Evolutionary conservation across 2,888 invertebrate species (phyloP).

Genomic region (Monoplex corrugatus): DNA sequence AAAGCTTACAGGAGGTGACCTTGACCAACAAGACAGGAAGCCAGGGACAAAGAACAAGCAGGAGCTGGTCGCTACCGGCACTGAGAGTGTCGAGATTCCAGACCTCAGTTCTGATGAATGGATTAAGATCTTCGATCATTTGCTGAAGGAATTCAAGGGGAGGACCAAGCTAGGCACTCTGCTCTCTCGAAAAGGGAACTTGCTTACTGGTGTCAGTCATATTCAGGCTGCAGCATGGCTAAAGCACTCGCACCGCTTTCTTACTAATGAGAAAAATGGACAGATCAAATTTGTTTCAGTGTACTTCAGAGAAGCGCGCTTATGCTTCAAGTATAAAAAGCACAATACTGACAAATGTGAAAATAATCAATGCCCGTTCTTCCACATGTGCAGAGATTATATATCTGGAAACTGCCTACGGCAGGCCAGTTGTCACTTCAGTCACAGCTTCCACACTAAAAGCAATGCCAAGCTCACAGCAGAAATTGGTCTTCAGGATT

Average conservation of each 20-base stretch:
- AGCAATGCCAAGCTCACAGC: not conserved
- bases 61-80: not conserved
- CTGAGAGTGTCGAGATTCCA: not conserved
- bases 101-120: conserved; percentile 35
- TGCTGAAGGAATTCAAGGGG: conserved; percentile 34
- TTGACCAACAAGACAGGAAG: not conserved
- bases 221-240: conserved; percentile 32
- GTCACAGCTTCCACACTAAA: conserved; percentile 35
- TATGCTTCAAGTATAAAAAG: conserved; percentile 37
- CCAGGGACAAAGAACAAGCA: not conserved
- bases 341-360: conserved; percentile 5
- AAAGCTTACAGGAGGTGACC: not conserved
- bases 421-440: conserved; percentile 5
- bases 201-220: conserved; percentile 31
- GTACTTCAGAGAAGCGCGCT: not conserved
- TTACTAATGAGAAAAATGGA: conserved; percentile 36
- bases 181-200: conserved; percentile 20
- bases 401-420: conserved; percentile 26
- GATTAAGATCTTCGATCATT: conserved; percentile 29
- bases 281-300: conserved; percentile 31
- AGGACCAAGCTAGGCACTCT: conserved; percentile 43
- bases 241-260: conserved; percentile 30
- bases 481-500: conserved; percentile 11
- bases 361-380: conserved; percentile 6
- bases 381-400: conserved; percentile 39